Evolutionary conservation across 2,113 vertebrate species (phyloP).

Genomic region (Phainopepla nitens): DNA sequence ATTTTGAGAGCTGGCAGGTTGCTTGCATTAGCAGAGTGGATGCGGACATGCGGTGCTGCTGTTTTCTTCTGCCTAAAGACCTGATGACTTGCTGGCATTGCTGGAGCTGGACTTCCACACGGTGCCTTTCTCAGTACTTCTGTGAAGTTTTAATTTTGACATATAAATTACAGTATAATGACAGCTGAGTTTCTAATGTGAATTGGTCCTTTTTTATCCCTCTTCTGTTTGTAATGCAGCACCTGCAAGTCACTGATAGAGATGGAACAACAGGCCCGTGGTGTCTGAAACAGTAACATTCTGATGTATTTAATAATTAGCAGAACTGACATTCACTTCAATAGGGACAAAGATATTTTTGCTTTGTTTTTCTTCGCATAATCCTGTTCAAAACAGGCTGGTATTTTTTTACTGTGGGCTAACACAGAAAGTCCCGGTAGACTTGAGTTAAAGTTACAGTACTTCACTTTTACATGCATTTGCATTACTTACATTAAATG

Average conservation of each 20-base stretch:
- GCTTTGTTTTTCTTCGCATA: neutral
- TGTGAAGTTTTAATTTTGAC: neutral
- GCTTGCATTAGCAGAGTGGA: constrained; percentile 33
- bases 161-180: neutral
- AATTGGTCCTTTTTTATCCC: neutral
- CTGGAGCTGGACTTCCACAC: neutral
- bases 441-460: neutral
- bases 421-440: neutral
- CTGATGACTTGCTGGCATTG: neutral
- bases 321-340: neutral
- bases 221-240: neutral
- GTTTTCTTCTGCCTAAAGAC: neutral
- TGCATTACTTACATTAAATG: neutral
- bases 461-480: neutral
- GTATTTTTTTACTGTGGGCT: neutral
- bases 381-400: neutral
- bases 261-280: neutral
- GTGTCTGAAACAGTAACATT: neutral
- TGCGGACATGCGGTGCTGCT: constrained; percentile 1
- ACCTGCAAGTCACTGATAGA: neutral
- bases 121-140: neutral
- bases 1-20: neutral
- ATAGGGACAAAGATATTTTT: neutral
- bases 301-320: neutral
- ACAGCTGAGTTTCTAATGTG: neutral